A percentile compares a stretch with the other conserved stretches of the same genome.
These are phyloP conservation scores for Drosophila jambulina DNA, from an alignment of 1,140 invertebrate genomes.

Conservation along the genomic window DNA sequence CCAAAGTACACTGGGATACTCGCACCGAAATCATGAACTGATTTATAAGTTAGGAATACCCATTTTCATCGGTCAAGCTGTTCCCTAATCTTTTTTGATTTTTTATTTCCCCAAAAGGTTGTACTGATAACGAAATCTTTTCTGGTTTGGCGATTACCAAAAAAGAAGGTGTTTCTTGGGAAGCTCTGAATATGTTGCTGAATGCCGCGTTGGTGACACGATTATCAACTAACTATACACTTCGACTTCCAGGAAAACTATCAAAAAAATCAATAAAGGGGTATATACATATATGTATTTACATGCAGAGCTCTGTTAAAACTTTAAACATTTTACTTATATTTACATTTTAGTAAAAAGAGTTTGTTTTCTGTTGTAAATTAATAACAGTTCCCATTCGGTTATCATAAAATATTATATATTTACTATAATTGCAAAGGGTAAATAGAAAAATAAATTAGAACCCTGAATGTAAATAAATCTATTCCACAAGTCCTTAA, in stretches of 20 bases:
- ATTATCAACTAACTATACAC: slow-evolving; percentile 15
- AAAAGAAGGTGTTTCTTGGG: slow-evolving; percentile 5
- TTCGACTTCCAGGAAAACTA: background rate
- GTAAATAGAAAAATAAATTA: background rate
- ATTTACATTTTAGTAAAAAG: background rate
- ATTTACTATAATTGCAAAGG: background rate
- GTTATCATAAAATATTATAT: background rate
- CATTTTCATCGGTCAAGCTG: background rate
- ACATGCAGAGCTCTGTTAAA: background rate
- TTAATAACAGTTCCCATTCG: too few species aligned
- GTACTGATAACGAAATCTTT: slow-evolving; percentile 19
- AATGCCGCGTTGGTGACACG: background rate
- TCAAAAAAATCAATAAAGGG: background rate
- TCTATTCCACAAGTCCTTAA: background rate
- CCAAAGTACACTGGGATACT: background rate
- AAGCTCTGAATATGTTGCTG: background rate
- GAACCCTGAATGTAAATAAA: background rate
- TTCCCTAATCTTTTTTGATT: slow-evolving; percentile 13
- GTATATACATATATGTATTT: background rate
- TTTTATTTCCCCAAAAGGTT: slow-evolving; percentile 14
- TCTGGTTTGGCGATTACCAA: background rate
- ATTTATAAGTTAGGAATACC: slow-evolving; percentile 22
- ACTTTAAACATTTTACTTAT: background rate
- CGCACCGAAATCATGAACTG: slow-evolving; percentile 8
- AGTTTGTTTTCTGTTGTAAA: too few species aligned